These are phyloP conservation scores for Sebastes flavidus DNA, from an alignment of 2,797 vertebrate species.

Conservation along the genomic window DNA sequence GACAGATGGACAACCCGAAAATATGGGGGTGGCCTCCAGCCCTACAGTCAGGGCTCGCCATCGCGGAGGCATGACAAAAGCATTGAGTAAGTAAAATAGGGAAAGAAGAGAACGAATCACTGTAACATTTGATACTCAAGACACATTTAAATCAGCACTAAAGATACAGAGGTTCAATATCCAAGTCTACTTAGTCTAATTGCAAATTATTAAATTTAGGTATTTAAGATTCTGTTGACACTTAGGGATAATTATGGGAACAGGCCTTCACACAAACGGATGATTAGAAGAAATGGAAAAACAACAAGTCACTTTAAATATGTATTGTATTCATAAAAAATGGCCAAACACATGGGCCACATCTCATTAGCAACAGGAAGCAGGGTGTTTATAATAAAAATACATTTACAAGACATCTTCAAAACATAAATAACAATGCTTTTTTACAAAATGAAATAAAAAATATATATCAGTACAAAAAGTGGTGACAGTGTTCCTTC, in stretches of 20 bases:
- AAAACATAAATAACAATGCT: constrained; percentile 69
- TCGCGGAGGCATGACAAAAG: not conserved
- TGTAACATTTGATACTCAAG: not conserved
- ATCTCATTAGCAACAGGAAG: constrained; percentile 50
- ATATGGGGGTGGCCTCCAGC: no score
- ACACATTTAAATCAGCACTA: not conserved
- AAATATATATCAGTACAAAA: constrained; percentile 52
- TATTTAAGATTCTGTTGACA: not conserved
- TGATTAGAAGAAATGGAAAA: not conserved
- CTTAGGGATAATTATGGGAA: not conserved
- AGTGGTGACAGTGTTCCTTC: constrained; percentile 27
- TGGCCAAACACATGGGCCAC: constrained; percentile 12
- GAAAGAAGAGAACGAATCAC: not conserved
- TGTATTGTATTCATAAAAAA: constrained; percentile 61
- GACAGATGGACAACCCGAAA: no score
- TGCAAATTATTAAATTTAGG: not conserved
- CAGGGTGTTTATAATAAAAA: constrained; percentile 61
- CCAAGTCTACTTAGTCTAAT: not conserved
- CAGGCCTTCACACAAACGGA: not conserved
- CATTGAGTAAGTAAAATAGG: not conserved
- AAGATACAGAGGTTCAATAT: not conserved
- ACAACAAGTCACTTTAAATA: constrained; percentile 35
- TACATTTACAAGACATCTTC: constrained; percentile 51
- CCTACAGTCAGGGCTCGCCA: accelerated
- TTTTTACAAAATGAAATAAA: constrained; percentile 56